These are phyloP conservation scores for Liposcelis brunnea DNA, from an alignment of 2,888 invertebrate genomes.

Conservation along the genomic window DNA sequence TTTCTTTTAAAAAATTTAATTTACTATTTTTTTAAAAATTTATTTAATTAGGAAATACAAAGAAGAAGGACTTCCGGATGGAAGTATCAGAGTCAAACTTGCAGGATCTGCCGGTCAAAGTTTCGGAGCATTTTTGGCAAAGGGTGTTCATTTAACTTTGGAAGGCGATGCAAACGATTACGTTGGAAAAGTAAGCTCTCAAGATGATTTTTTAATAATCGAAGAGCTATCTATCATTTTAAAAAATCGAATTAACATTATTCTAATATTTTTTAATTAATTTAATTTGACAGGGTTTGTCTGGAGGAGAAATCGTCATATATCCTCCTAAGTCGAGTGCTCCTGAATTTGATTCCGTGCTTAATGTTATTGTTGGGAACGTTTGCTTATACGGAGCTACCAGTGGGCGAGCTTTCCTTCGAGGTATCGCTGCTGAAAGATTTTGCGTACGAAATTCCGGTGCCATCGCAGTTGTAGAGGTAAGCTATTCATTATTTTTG, in stretches of 20 bases:
- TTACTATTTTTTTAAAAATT: not conserved
- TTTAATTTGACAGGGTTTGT: conserved; percentile 57
- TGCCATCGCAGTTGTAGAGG: conserved; percentile 83
- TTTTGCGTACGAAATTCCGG: conserved; percentile 98
- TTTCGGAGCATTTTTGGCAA: conserved; percentile 91
- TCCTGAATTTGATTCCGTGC: conserved; percentile 61
- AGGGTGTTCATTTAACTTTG: conserved; percentile 73
- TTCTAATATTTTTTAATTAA: conserved; percentile 5
- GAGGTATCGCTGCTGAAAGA: conserved; percentile 93
- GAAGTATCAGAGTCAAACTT: conserved; percentile 62
- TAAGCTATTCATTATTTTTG: conserved; percentile 19
- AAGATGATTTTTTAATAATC: conserved; percentile 19
- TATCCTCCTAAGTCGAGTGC: conserved; percentile 74
- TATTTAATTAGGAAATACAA: conserved; percentile 51
- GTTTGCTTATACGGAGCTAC: conserved; percentile 97
- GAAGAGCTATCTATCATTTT: conserved; percentile 2
- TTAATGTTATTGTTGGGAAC: conserved; percentile 95
- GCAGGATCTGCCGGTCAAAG: conserved; percentile 96
- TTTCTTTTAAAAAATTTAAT: not conserved
- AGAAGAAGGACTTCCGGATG: conserved; percentile 69
- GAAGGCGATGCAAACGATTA: conserved; percentile 98
- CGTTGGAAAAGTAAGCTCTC: conserved; percentile 55
- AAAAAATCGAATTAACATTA: not conserved
- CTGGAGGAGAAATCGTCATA: conserved; percentile 86
- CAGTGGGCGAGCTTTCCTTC: conserved; percentile 80